Base-by-base conservation (phyloP, 2,888 invertebrate species). In the Pelosia muscerda region DNA sequence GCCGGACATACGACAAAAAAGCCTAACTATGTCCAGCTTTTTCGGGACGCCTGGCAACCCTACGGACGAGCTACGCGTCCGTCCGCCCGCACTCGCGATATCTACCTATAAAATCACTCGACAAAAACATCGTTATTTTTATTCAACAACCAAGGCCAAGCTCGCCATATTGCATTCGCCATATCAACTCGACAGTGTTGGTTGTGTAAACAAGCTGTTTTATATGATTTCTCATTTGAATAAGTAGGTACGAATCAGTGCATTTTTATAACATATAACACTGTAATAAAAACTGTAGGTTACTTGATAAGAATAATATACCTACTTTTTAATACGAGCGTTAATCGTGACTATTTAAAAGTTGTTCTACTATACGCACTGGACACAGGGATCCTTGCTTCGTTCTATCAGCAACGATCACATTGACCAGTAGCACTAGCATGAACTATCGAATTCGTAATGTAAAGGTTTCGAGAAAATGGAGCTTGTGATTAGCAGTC, bases 121-220 rank as follows among this genome's bases (percentile, higher is more conserved):
- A 90, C 90, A 92, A 91, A 91, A 92, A 93, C 90, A 91, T 88
- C 82, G 90, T 91, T 94, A 94, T 94, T 94, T 94, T 92, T 92
- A 91, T 91, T 87, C 90, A 84, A 77, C 82, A 70, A 66, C 86
- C 92, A 94, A 94, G 94, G 94, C 88, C 91, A 88, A 84, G 84
- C 78, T 86, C 89, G 91, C 91, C 91, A 91, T 91, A 81, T 90
- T 94, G 92, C 90, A 92, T 90, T 92, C 89, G 88, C 86, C 84
- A 81, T 84, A 85, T 86, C 77, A 80, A 81, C 82, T 85, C 84
- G 84, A 85, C 88, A 87, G 79, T 85, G 81, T 83, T 87, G 81
- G 82, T 85, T 84, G 86, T 88, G 88, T 90, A 91, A 92, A 92
- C 92, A 92, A 89, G 86, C 81, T 86, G 83, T 84, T 84, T 84